Evolutionary conservation across 2,797 vertebrate genomes (phyloP), one percentile per base, ranked within the genome.

Genomic region (Neomorphus geoffroyi): DNA sequence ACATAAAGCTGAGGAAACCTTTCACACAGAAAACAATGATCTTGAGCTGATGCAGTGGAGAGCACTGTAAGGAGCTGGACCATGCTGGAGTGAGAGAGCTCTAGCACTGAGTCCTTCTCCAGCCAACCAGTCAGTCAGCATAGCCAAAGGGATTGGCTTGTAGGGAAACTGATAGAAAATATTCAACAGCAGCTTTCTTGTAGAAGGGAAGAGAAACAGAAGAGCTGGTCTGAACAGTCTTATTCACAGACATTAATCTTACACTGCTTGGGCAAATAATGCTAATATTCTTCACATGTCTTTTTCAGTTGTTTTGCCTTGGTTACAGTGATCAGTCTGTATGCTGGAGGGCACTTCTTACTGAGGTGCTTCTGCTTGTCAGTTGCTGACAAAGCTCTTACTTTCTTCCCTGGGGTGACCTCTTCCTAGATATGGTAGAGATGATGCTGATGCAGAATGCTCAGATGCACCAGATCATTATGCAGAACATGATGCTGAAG

Each of bases 361-460:
- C 16, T 1, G 6, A 3, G 6, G 26, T 24, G 28, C 46, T 37
- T 30, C 50, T 74, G 61, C 24, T 60, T 48, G 28, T 28, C 78
- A 58, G 13, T 6, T 17, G 10, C 5, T 33, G 43, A 32, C 46
- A 28, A 74, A 92, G 17, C 51, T 62, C 35, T 45, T 70, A 9
- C 7, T 33, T 72, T 60, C 26, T 7, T 70, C 37, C 71, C 30
- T 45, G 53, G 57, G 18, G 16, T 80, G 24, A 27, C 67, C 13
- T 77, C 51, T 72, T 73, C 58, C 10, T 90, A 99, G 99, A 98
- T 51, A 98, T 99, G 98, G 98, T 99, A 53, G 98, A 99, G 92
- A 91, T 99, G 97, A 98, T 99, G 99, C 96, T 99, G 65, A 98
- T 99, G 98, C 98, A 99, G 97, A 99, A 98, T 0, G 98, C 98